phyloP scores from a whole-genome alignment of 2,888 invertebrate species.

The Thumatha senex region DNA sequence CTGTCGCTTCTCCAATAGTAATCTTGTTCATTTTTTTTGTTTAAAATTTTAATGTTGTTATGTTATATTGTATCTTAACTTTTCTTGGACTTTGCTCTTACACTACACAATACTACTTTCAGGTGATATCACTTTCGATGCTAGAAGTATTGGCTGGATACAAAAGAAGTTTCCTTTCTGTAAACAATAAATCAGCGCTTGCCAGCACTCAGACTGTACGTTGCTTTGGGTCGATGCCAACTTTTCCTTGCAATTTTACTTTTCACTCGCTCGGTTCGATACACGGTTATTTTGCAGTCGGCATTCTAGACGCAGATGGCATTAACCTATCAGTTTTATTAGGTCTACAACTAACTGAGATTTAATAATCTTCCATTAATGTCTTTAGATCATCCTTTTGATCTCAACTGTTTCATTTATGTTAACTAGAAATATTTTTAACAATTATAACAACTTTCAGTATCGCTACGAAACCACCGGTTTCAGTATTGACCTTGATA shows the following conservation, averaged over 20 bases:
- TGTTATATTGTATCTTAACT: too few relatives aligned
- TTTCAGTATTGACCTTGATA: too few relatives aligned
- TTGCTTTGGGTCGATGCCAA: slow-evolving; percentile 64
- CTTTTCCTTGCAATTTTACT: slow-evolving; percentile 73
- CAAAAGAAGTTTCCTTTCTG: slow-evolving; percentile 66
- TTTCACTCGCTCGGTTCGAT: slow-evolving; percentile 54
- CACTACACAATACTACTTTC: too few relatives aligned
- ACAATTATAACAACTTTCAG: too few relatives aligned
- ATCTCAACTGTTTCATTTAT: slow-evolving; percentile 21
- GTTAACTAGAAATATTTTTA: slow-evolving; percentile 13
- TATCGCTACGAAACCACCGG: not conserved
- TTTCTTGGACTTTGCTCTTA: too few relatives aligned
- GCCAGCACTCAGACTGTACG: slow-evolving; percentile 27
- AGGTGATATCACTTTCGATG: slow-evolving; percentile 49
- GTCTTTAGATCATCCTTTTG: slow-evolving; percentile 25
- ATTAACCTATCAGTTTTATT: slow-evolving; percentile 71
- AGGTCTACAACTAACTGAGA: slow-evolving; percentile 45
- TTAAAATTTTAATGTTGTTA: too few relatives aligned
- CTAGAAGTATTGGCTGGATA: slow-evolving; percentile 53
- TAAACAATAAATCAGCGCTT: slow-evolving; percentile 57
- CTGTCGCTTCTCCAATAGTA: too few relatives aligned
- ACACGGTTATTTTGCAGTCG: slow-evolving; percentile 64
- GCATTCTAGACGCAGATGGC: slow-evolving; percentile 64
- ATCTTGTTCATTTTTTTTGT: too few relatives aligned
- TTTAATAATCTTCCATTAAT: slow-evolving; percentile 44